Conservation (phyloP, 2,113 vertebrate genomes). For the Myxocyprinus asiaticus region DNA sequence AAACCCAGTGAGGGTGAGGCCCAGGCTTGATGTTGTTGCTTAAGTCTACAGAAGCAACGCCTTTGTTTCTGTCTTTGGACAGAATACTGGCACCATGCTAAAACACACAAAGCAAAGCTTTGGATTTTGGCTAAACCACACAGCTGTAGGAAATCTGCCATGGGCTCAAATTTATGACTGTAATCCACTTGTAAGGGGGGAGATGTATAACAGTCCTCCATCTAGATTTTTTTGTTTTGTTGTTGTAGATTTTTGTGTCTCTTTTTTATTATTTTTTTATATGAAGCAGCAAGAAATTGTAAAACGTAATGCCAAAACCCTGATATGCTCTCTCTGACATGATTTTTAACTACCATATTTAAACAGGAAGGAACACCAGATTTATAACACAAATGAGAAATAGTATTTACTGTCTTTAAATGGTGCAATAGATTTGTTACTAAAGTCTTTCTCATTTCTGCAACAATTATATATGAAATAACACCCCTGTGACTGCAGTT, state of each 20-base stretch:
- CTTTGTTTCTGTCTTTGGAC: constrained; percentile 28
- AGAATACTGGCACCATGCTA: constrained; percentile 31
- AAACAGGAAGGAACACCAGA: background rate
- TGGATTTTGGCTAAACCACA: background rate
- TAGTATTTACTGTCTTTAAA: background rate
- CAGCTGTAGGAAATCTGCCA: too few species aligned
- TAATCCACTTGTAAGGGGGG: too few species aligned
- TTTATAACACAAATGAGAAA: background rate
- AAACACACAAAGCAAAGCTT: background rate
- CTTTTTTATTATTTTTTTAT: too few species aligned
- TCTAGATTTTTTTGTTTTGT: too few species aligned
- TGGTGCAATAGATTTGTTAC: background rate
- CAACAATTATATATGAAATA: background rate
- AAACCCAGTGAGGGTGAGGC: constrained; percentile 71
- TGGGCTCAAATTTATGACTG: background rate
- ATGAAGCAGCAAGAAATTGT: background rate
- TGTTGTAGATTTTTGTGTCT: too few species aligned
- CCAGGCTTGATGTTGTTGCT: constrained; percentile 77
- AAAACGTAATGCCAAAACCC: background rate
- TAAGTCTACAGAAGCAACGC: constrained; percentile 56
- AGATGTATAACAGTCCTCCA: too few species aligned
- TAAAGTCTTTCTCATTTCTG: background rate
- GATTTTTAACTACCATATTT: background rate
- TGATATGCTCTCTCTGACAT: background rate
- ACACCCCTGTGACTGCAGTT: background rate